Evolutionary conservation across 30 jellyfish, hydroid and myxozoan species (phyloP).

Genomic region (Pseudorhiza aurosa): DNA sequence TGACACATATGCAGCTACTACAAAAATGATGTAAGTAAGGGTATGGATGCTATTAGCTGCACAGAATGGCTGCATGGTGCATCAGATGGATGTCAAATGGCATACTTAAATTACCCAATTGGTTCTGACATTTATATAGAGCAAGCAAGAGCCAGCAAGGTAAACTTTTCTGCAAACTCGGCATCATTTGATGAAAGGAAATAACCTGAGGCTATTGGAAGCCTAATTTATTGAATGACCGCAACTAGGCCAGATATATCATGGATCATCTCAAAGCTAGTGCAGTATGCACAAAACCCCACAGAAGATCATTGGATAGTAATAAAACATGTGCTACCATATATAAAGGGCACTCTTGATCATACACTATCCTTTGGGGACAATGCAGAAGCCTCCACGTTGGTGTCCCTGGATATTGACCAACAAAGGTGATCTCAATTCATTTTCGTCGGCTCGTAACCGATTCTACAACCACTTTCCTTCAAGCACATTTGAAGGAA

Average conservation of each 20-base stretch:
- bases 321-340: conserved; percentile 16
- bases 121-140: conserved; percentile 50
- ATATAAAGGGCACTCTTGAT: conserved; percentile 11
- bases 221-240: conserved; percentile 17
- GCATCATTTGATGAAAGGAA: not conserved
- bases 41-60: conserved; percentile 13
- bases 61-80: conserved; percentile 5
- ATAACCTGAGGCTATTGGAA: conserved; percentile 13
- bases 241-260: conserved; percentile 29
- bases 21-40: conserved; percentile 27
- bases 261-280: conserved; percentile 17
- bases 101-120: conserved; percentile 46
- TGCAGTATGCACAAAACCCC: conserved; percentile 15
- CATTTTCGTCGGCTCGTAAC: too few relatives aligned
- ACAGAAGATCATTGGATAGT: not conserved
- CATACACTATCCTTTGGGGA: not conserved
- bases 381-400: too few relatives aligned
- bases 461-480: too few relatives aligned
- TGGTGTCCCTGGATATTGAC: too few relatives aligned
- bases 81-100: conserved; percentile 45
- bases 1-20: conserved; percentile 36
- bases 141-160: conserved; percentile 47
- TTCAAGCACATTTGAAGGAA: too few relatives aligned
- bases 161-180: conserved; percentile 5
- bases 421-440: too few relatives aligned